Base-by-base conservation (phyloP, 2,888 invertebrate species). In the Athalia cordata region DNA sequence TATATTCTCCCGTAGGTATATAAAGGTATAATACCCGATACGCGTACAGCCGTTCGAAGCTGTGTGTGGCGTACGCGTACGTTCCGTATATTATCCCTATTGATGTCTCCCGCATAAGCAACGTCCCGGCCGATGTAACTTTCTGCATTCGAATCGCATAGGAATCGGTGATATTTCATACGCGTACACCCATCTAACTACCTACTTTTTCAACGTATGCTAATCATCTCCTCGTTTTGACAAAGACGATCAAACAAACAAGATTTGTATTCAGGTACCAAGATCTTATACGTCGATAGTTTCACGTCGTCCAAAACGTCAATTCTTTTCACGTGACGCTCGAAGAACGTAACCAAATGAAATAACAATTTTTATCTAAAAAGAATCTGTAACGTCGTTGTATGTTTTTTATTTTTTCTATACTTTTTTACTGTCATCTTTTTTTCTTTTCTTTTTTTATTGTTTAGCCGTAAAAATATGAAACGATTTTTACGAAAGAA, bases 71-170 rank as follows among this genome's bases (percentile, higher is more conserved):
- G 64, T 5, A 13, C 57, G 47, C 47, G 47, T 66, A 66, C 49
- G 9, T 47, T 6, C 13, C 5, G 4, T 11, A 7, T 55, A 55
- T 7, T 62, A 13, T 62, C 9, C 47, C 72, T 72, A 72, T 72
- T 59, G 72, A 72, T 72, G 59, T 72, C 72, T 72, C 72, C 72
- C 72, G 72, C 72, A 72, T 72, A 72, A 72, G 59, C 72, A 72
- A 59, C 72, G 57, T 72, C 57, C 52, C 8, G 70, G 47, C 66
- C 15, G 15, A n/a, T 59, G 59, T 29, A 1, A 29, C 72, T 72
- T 15, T 57, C 72, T 59, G 72, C 59, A 72, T 72, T 72, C 72
- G 59, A 72, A 72, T 59, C 57, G 59, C 72, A 59, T 72, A 45
- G 11, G 72, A 72, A 29, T 72, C 72, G 59, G 47, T 45, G 59